Evolutionary conservation across 2,113 vertebrate genomes (phyloP).

Genomic region (Empidonax alnorum): DNA sequence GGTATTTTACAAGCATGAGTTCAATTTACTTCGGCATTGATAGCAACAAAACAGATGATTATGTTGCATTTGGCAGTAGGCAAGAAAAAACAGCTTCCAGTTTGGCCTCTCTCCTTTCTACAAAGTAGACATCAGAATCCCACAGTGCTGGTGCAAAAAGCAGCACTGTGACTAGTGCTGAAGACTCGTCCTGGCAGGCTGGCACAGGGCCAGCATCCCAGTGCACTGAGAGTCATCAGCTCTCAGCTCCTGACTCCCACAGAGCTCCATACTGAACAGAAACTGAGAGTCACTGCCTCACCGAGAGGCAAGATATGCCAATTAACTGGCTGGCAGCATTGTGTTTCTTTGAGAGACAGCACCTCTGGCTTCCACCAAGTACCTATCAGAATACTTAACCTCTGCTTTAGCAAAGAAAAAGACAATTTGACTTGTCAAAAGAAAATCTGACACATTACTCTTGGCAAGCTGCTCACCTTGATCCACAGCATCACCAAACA

Average conservation of each 20-base stretch:
- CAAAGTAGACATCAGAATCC: neutral
- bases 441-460: neutral
- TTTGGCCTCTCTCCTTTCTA: neutral
- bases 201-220: neutral
- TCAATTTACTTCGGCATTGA: neutral
- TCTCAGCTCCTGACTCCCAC: neutral
- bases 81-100: neutral
- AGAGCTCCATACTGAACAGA: neutral
- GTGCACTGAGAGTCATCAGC: neutral
- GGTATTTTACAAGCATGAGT: neutral
- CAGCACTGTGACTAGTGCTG: neutral
- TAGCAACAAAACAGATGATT: neutral
- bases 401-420: neutral
- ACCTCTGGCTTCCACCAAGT: neutral
- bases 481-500: neutral
- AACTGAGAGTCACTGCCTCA: neutral
- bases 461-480: neutral
- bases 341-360: neutral
- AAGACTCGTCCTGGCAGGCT: neutral
- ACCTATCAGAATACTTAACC: neutral
- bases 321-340: neutral
- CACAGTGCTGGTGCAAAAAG: neutral
- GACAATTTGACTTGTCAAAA: neutral
- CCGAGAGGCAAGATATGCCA: accelerated
- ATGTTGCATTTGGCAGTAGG: neutral